Base-by-base conservation (phyloP, 53 echinoderm and acorn worm genomes). In the Hippasteria phrygiana region DNA sequence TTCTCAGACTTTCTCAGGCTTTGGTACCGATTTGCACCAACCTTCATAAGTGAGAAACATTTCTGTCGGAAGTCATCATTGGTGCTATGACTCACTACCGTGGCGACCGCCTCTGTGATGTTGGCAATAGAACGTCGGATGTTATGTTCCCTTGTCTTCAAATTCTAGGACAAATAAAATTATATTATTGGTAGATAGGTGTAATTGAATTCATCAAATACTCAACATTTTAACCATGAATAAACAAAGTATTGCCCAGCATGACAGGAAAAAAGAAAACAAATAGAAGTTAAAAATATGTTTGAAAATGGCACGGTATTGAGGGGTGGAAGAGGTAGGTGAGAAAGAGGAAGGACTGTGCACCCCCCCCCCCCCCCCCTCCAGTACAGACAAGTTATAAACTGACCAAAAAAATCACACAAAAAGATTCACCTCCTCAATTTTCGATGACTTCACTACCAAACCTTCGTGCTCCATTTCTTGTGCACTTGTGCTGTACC, bases 61-160 rank as follows among this genome's bases (percentile, higher is more conserved):
- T 18, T 69, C 29, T 89, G 78, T 36, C 89, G 67, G 69, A 89
- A 89, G 18, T 89, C 89, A 51, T 89, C 79, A 26, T 89, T 64
- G 62, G 79, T 71, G 64, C 89, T 89, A 37, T 79, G 69, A 50
- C 89, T 89, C 18, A 89, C 89, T 8, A 89, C 37, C 0, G 89
- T 79, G 18, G 71, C 31, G 69, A 89, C 65, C 12, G 89, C 78
- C 8, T 89, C 67, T 17, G 53, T 70, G 53, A 79, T 89, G 50
- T 62, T 89, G 24, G 36, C 2, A 37, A 89, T 78, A 39, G 89
- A 67, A 1, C 71, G 78, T 78, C 79, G 53, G 16, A 76, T 42
- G 62, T 35, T 53, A 1, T 88, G 65, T 43, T 76, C 63, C 39
- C 65, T 76, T 31, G 45, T 43, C 47, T 38, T 56, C 29, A 64